These are phyloP conservation scores for Volucella zonaria DNA, from an alignment of 2,888 invertebrate species.

Conservation along the genomic window DNA sequence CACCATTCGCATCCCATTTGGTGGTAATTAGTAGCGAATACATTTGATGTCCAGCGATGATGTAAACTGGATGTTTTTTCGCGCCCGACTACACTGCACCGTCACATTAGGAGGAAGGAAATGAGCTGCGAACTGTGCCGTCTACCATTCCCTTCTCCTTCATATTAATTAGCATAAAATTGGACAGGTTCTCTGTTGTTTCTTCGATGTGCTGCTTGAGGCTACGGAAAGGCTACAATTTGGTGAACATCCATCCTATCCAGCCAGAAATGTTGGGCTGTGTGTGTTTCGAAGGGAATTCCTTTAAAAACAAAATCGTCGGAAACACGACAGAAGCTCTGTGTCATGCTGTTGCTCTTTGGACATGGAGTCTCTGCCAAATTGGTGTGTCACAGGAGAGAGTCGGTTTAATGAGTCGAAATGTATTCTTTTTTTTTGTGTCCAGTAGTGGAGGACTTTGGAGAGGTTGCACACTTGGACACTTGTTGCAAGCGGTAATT, in stretches of 20 bases:
- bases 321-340: constrained; percentile 42
- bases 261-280: neutral
- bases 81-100: constrained; percentile 41
- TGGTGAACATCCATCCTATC: constrained; percentile 46
- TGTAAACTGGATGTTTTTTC: constrained; percentile 75
- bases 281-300: neutral
- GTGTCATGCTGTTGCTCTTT: constrained; percentile 18
- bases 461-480: constrained; percentile 14
- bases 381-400: constrained; percentile 21
- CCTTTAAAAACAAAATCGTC: constrained; percentile 27
- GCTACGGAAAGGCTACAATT: neutral
- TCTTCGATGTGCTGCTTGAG: neutral
- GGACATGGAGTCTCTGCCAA: constrained; percentile 16
- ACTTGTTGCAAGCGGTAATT: constrained; percentile 48
- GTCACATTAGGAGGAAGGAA: constrained; percentile 17
- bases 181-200: constrained; percentile 52
- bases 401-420: constrained; percentile 47
- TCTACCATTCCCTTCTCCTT: neutral
- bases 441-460: neutral
- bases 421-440: neutral
- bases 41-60: constrained; percentile 72
- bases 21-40: constrained; percentile 74
- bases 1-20: constrained; percentile 59
- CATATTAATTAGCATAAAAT: constrained; percentile 63
- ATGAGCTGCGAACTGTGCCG: constrained; percentile 22